Conservation (phyloP, 2,113 vertebrate species). For the Poicephalus meyeri region DNA sequence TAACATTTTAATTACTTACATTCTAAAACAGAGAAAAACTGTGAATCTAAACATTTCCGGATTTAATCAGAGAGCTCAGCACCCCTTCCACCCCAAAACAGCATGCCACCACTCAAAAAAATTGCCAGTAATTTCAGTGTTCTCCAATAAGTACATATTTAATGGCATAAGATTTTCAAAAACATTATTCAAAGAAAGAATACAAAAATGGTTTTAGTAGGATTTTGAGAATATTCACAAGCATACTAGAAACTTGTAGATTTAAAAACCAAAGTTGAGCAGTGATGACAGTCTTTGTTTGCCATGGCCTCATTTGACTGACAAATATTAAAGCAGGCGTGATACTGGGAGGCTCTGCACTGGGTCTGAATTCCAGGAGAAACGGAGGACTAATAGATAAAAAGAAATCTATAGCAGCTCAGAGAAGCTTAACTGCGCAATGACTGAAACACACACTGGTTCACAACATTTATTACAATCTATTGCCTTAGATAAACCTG, state of each 20-base stretch:
- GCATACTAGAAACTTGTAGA: neutral
- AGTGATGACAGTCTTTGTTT: neutral
- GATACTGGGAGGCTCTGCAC: neutral
- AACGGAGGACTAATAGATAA: neutral
- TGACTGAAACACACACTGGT: constrained; percentile 18
- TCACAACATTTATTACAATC: constrained; percentile 52
- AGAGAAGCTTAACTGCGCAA: constrained; percentile 1
- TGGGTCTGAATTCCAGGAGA: neutral
- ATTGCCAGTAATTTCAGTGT: neutral
- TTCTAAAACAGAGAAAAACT: too few relatives aligned
- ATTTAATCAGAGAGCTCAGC: neutral
- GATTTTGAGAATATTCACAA: constrained; percentile 5
- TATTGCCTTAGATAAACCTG: constrained; percentile 62
- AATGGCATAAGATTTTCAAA: constrained; percentile 12
- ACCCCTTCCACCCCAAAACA: neutral
- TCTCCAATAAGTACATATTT: neutral
- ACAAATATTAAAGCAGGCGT: neutral
- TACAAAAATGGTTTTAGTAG: neutral
- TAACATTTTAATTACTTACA: too few relatives aligned
- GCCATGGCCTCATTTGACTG: neutral
- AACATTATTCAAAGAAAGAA: neutral
- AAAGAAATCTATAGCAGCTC: neutral
- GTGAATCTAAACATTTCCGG: neutral
- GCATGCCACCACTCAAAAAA: neutral
- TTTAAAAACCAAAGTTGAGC: neutral